Evolutionary conservation across 2,888 invertebrate genomes (phyloP), one percentile per base, ranked within the genome.

Genomic region (Lasius platythorax): DNA sequence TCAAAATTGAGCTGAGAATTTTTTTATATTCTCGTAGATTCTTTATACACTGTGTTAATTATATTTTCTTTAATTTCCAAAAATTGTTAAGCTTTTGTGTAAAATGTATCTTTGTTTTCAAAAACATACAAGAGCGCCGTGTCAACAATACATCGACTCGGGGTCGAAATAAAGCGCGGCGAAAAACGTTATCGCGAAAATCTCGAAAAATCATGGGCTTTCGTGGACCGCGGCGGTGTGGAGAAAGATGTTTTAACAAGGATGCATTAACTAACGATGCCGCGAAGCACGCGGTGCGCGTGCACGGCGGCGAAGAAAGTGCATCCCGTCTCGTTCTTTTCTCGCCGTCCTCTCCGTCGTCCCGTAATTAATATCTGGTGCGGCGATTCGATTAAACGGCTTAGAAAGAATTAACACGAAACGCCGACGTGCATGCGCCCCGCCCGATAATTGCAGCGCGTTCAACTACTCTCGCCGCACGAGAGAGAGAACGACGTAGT

Each of bases 371-470:
- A 91, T 91, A 90, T 90, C 87, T 88, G 87, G 85, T 67, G 73
- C 76, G 87, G 83, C 88, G 86, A 86, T 87, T 85, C 89, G 89
- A 91, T 89, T 90, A 91, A 91, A 86, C 86, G 79, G 67, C 86
- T 91, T 85, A 66, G 61, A 72, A 75, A 85, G 73, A 63, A 30
- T 73, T 81, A 85, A 72, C 75, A 64, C 81, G 72, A 68, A 63
- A 40, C 63, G 56, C 64, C 33, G 67, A 40, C 79, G 23, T 78
- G 64, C 79, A 76, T 78, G 78, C 76, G 67, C 33, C 78, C 63
- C 37, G 37, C 72, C 5, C 37, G 68, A 67, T 84, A 67, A 83
- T 79, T 56, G 43, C 81, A 37, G 28, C 70, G n/a, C 33, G 70
- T 53, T 53, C 5, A 33, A 33, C 61, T 28, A 37, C 79, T 81